Percentiles rank a stretch among this genome's conserved stretches.
Conservation (phyloP, 2,113 vertebrate species). For the Laterallus jamaicensis region DNA sequence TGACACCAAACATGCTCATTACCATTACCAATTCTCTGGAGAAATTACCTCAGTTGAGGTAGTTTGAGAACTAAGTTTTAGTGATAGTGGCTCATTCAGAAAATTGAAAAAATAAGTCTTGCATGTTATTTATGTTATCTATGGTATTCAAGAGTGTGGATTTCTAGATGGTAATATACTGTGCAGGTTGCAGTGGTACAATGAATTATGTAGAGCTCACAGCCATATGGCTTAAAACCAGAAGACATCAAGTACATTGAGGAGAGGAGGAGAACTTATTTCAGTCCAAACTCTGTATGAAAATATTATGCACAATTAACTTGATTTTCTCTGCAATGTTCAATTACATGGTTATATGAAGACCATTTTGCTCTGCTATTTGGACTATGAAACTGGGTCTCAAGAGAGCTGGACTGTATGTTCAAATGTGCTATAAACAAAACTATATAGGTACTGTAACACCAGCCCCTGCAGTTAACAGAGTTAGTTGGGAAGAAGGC, state of each 20-base stretch:
- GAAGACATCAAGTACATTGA: not conserved
- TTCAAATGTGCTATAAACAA: conserved; percentile 53
- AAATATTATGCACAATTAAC: conserved; percentile 63
- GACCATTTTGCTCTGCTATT: conserved; percentile 36
- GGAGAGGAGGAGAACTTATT: conserved; percentile 24
- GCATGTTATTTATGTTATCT: not conserved
- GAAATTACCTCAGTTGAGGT: not conserved
- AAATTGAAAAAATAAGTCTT: not conserved
- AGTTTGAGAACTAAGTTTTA: not conserved
- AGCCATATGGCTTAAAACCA: not conserved
- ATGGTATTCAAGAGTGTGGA: not conserved
- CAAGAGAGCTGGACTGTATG: conserved; percentile 14
- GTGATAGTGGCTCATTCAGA: not conserved
- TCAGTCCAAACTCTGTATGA: conserved; percentile 1
- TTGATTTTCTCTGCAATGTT: conserved; percentile 53
- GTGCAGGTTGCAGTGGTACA: not conserved
- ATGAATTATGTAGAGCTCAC: not conserved
- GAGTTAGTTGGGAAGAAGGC: not conserved
- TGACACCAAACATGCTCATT: not conserved
- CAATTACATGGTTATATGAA: conserved; percentile 60
- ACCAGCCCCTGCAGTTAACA: conserved; percentile 6
- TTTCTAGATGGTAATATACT: not conserved
- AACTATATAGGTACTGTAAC: not conserved
- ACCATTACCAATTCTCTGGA: not conserved
- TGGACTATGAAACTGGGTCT: conserved; percentile 27